These are phyloP conservation scores for Nerophis ophidion DNA, from an alignment of 2,113 vertebrate species.

Conservation along the genomic window DNA sequence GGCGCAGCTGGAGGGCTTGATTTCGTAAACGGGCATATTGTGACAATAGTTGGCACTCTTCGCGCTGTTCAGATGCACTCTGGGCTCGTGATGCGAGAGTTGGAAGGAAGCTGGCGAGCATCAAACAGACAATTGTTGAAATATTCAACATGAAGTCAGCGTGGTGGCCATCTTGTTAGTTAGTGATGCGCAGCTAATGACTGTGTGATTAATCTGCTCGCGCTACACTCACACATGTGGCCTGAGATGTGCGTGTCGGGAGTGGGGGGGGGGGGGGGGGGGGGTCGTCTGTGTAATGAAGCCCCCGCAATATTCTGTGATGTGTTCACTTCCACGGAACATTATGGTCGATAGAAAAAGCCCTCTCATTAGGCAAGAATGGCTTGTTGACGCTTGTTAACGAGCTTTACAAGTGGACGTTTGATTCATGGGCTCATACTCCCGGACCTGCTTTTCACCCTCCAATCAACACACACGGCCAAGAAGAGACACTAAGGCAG, in stretches of 20 bases:
- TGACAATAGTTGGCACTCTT: constrained; percentile 2
- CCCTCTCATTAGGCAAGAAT: constrained; percentile 42
- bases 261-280: neutral
- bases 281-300: neutral
- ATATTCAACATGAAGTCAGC: constrained; percentile 37
- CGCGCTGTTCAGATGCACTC: constrained; percentile 9
- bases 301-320: constrained; percentile 32
- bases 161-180: constrained; percentile 44
- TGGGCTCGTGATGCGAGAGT: constrained; percentile 4
- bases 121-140: constrained; percentile 49
- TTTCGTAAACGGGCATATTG: constrained; percentile 3
- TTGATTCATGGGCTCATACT: constrained; percentile 26
- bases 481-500: constrained; percentile 20
- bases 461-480: constrained; percentile 23
- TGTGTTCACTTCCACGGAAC: constrained; percentile 30
- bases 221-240: constrained; percentile 23
- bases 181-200: constrained; percentile 65
- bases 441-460: constrained; percentile 21
- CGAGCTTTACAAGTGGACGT: constrained; percentile 56
- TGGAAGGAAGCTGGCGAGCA: constrained; percentile 12
- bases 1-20: neutral
- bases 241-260: neutral
- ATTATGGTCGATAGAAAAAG: constrained; percentile 38
- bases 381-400: constrained; percentile 49
- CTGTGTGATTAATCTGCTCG: constrained; percentile 58